Conservation (phyloP, 2,797 vertebrate genomes). For the Diglossa cyanea region DNA sequence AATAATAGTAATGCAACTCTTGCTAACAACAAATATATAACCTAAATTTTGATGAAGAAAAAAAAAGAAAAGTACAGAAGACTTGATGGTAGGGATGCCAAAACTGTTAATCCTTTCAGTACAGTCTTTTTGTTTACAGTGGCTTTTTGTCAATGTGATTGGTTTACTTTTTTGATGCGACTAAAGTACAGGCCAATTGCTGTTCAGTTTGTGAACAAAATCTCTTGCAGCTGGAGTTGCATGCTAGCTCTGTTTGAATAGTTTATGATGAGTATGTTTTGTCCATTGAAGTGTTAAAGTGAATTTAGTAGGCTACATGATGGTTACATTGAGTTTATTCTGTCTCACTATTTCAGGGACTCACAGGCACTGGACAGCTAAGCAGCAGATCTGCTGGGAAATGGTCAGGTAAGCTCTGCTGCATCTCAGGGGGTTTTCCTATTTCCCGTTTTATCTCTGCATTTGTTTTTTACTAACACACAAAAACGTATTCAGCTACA, state of each 20-base stretch:
- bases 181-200: constrained; percentile 74
- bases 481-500: rapidly evolving
- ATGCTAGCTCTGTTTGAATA: constrained; percentile 77
- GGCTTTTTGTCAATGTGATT: constrained; percentile 87
- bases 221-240: constrained; percentile 80
- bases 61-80: constrained; percentile 50
- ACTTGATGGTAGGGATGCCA: constrained; percentile 79
- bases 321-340: constrained; percentile 72
- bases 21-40: constrained; percentile 89
- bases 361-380: constrained; percentile 58
- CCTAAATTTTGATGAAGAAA: constrained; percentile 80
- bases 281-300: constrained; percentile 55
- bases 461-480: not conserved
- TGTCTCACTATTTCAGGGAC: constrained; percentile 76
- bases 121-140: constrained; percentile 81
- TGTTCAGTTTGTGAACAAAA: constrained; percentile 75
- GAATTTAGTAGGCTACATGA: constrained; percentile 1
- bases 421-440: not conserved
- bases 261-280: constrained; percentile 68
- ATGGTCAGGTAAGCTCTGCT: constrained; percentile 68
- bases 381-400: constrained; percentile 46
- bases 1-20: constrained; percentile 87
- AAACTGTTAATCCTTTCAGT: constrained; percentile 80
- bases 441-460: not conserved
- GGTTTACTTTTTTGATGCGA: constrained; percentile 99